Evolutionary conservation across 1,140 invertebrate species (phyloP), one percentile per base, ranked within the genome.

Genomic region (Apis laboriosa): DNA sequence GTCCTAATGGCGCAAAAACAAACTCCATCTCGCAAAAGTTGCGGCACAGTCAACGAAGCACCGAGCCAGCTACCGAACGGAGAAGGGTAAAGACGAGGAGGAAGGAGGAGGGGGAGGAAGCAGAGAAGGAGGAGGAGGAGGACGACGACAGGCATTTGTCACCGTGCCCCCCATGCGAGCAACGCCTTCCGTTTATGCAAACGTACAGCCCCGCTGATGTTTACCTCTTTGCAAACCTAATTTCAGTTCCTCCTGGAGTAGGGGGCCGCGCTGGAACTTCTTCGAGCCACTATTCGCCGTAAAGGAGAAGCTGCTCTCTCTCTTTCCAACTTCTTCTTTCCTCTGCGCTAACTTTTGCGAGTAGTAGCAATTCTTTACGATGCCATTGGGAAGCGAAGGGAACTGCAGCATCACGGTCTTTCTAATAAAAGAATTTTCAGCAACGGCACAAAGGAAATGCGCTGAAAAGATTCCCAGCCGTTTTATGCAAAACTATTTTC

Each of bases 191-290:
- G 89, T 92, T 93, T 92, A 93, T 92, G 91, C 91, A 93, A 92
- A 92, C 92, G 88, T 90, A 92, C 87, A 91, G 90, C 87, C 86
- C 86, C 83, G 90, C 87, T 92, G 92, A 93, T 93, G 92, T 93
- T 92, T 93, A 93, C 92, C 91, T 92, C 90, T 93, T 93, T 92
- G 92, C 92, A 93, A 93, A 93, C 91, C 92, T 93, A 93, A 93
- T 92, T 92, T 92, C 86, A 88, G 90, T 87, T 91, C 86, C 86
- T 89, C 86, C 83, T 78, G 87, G 77, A 84, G 86, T 89, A 90
- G 86, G 86, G 91, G 91, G 86, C 80, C 84, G 80, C 84, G 80
- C 88, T 75, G 87, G 86, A 91, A 90, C 90, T 92, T 92, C 88
- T 87, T 89, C 88, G 77, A 78, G 87, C 84, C 79, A 75, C 86